Evolutionary conservation across 2,888 invertebrate genomes (phyloP).

Genomic region (Eupithecia exiguata): DNA sequence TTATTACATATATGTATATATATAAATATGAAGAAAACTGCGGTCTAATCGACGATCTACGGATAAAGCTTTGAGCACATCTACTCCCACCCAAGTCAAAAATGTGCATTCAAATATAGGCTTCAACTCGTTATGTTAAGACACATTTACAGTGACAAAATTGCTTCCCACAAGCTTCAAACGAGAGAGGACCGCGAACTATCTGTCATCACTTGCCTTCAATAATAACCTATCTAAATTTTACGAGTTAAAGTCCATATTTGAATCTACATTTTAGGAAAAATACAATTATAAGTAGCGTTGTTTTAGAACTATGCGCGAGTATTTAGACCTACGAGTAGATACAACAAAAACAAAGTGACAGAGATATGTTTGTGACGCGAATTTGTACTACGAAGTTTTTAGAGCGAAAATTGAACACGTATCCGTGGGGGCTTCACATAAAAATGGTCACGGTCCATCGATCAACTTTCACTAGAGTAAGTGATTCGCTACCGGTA

Average conservation of each 20-base stretch:
- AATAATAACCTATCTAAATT: too few relatives aligned
- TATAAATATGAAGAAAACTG: not conserved
- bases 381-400: not conserved
- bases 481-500: slow-evolving; percentile 57
- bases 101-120: too few relatives aligned
- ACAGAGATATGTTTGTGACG: not conserved
- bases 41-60: not conserved
- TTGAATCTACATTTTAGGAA: not conserved
- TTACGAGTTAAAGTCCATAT: not conserved
- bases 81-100: too few relatives aligned
- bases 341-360: not conserved
- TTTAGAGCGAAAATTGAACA: slow-evolving; percentile 34
- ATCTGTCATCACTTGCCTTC: too few relatives aligned
- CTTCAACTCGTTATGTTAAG: too few relatives aligned
- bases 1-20: too few relatives aligned
- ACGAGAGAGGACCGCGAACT: too few relatives aligned
- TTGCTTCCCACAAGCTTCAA: too few relatives aligned
- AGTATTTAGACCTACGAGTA: not conserved
- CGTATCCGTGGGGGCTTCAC: slow-evolving; percentile 35
- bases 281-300: not conserved
- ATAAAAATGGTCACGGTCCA: slow-evolving; percentile 48
- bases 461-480: slow-evolving; percentile 67
- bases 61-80: not conserved
- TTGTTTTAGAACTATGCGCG: not conserved
- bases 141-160: too few relatives aligned